Conservation (phyloP, 30 jellyfish, hydroid and myxozoan species). For the Aurelia coerulea region DNA sequence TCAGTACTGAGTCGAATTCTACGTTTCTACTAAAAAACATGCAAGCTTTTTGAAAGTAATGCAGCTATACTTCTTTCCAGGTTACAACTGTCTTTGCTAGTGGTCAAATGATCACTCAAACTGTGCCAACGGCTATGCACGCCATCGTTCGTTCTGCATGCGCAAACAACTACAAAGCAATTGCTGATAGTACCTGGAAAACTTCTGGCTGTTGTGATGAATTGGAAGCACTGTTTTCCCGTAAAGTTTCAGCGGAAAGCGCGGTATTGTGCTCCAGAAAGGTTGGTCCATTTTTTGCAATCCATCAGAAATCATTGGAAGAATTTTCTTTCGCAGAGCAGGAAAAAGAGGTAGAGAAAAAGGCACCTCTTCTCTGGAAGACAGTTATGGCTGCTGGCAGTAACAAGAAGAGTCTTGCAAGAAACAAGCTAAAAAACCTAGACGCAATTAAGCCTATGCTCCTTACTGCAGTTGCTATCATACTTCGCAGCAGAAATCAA, state of each 20-base stretch:
- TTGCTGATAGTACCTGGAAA: background rate
- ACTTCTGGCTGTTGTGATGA: background rate
- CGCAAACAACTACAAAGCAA: background rate
- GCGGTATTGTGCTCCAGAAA: background rate
- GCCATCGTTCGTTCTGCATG: background rate
- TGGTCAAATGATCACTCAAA: background rate
- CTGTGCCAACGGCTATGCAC: background rate
- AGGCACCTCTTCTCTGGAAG: background rate
- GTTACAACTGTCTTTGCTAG: too few relatives aligned
- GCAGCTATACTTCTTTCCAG: too few relatives aligned
- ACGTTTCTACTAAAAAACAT: too few relatives aligned
- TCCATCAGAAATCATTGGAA: background rate
- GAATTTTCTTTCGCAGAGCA: constrained; percentile 5
- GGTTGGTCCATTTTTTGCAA: background rate
- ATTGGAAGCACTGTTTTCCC: background rate
- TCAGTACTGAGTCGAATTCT: too few relatives aligned
- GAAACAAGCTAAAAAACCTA: background rate
- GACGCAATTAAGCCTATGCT: background rate
- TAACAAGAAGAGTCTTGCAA: background rate
- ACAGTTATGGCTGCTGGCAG: background rate
- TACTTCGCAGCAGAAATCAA: background rate
- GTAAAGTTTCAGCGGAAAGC: background rate
- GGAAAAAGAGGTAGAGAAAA: background rate
- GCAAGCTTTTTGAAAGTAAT: too few relatives aligned
- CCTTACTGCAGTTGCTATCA: background rate